Conservation (phyloP, 1,140 invertebrate species). For the Panulirus ornatus region DNA sequence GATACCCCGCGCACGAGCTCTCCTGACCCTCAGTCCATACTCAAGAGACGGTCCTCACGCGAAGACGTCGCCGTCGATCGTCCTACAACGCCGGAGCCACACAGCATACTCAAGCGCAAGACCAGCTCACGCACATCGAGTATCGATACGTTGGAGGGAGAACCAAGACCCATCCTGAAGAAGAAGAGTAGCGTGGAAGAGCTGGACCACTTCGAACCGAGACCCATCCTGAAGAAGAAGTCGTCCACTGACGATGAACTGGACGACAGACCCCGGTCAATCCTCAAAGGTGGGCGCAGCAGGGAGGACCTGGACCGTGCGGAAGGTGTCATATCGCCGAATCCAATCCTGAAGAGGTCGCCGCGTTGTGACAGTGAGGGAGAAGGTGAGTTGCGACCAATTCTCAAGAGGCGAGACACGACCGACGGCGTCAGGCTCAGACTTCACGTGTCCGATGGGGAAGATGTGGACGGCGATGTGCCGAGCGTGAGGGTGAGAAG, state of each 20-base stretch:
- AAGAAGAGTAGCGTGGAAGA: constrained; percentile 81
- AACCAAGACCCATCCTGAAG: constrained; percentile 88
- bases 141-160: constrained; percentile 76
- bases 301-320: constrained; percentile 78
- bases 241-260: constrained; percentile 88
- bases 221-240: constrained; percentile 91
- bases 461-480: constrained; percentile 65
- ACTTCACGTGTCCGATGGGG: constrained; percentile 71
- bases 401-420: constrained; percentile 75
- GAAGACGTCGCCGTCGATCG: constrained; percentile 80
- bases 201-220: constrained; percentile 78
- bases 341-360: constrained; percentile 70
- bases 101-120: constrained; percentile 77
- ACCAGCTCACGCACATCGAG: constrained; percentile 76
- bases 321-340: constrained; percentile 69
- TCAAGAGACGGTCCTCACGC: constrained; percentile 84
- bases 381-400: constrained; percentile 74
- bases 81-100: constrained; percentile 78
- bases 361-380: constrained; percentile 70
- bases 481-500: constrained; percentile 68
- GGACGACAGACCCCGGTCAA: constrained; percentile 84
- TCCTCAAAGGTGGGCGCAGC: constrained; percentile 86
- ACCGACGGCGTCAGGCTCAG: constrained; percentile 68
- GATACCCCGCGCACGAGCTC: constrained; percentile 53
- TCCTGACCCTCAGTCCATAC: constrained; percentile 82